Base-by-base conservation (phyloP, 2,113 vertebrate species). In the Dermatemys mawii region DNA sequence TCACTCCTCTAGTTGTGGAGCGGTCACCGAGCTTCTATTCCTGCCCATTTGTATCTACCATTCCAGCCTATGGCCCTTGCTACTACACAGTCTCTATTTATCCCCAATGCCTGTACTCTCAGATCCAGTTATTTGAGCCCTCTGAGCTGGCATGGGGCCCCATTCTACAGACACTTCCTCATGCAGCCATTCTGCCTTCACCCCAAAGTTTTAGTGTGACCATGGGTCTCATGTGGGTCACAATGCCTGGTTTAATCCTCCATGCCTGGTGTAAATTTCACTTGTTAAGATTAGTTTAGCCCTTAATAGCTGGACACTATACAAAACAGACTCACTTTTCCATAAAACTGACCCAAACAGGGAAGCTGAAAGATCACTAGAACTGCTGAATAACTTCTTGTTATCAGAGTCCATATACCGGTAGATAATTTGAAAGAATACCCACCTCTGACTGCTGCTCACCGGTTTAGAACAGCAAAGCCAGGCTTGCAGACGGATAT, bases 341-440 rank as follows among this genome's bases (percentile, higher is more conserved):
- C 48, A 9, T 54, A 81, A 44, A 1, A 2, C 19, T 55, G 8
- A 24, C 16, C 9, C 21, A n/a, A 53, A 53, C 51, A 51, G 12
- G 13, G 78, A 57, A 86, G 89, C 32, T 87, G 41, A 55, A 53
- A 32, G 27, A 17, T 5, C 9, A 16, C 26, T 26, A 26, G 24
- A 11, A 8, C 73, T 27, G 73, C 24, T 76, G 73, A 22, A 78
- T 27, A 73, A 57, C 38, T 92, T 46, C 87, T 21, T 27, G 26
- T 26, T 51, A 51, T 63, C 38, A 76, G 78, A 92, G 44, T 55
- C 51, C 87, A 86, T 0, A 5, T 27, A 80, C 44, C 55, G 53
- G 32, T 63, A 55, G 38, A 46, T 38, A 51, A 38, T 63, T 46
- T 49, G 89, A 78, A 87, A 91, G 81, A 85, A 86, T 51, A 92